Conservation (phyloP, 2,888 invertebrate genomes). For the Ethmia dodecea region DNA sequence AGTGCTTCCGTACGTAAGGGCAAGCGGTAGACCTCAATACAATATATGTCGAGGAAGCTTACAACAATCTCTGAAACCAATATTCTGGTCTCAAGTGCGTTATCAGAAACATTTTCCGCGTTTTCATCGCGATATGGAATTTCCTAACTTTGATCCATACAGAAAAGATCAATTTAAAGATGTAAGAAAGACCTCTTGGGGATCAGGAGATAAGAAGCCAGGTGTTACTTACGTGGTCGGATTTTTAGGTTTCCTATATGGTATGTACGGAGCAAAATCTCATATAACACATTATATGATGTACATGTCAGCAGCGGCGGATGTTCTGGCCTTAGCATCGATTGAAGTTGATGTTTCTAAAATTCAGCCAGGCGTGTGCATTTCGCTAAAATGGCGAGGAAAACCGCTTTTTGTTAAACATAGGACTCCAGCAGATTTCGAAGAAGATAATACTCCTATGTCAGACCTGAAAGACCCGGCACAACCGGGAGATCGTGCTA, state of each 20-base stretch:
- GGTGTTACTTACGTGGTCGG: constrained; percentile 58
- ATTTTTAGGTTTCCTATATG: constrained; percentile 62
- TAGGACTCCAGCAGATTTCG: constrained; percentile 82
- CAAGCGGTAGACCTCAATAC: too few species aligned
- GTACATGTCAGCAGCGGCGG: constrained; percentile 82
- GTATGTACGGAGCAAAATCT: constrained; percentile 80
- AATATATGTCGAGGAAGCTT: too few species aligned
- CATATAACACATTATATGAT: constrained; percentile 73
- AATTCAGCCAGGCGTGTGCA: constrained; percentile 81
- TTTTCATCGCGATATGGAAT: constrained; percentile 53
- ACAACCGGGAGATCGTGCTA: constrained; percentile 79
- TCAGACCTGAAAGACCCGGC: constrained; percentile 83
- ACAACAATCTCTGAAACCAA: too few species aligned
- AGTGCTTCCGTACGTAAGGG: too few species aligned
- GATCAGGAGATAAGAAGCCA: constrained; percentile 44
- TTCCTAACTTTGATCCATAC: constrained; percentile 54
- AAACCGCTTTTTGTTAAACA: constrained; percentile 89
- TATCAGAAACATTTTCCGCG: constrained; percentile 41
- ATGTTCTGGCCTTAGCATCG: constrained; percentile 86
- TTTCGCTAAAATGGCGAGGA: constrained; percentile 87
- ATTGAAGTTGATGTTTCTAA: constrained; percentile 84
- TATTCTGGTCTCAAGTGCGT: constrained; percentile 53
- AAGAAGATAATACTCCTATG: constrained; percentile 79
- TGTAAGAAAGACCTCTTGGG: constrained; percentile 46
- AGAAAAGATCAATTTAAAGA: constrained; percentile 52